phyloP scores from a whole-genome alignment of 2,113 vertebrate genomes.

The Daphoenositta chrysoptera region DNA sequence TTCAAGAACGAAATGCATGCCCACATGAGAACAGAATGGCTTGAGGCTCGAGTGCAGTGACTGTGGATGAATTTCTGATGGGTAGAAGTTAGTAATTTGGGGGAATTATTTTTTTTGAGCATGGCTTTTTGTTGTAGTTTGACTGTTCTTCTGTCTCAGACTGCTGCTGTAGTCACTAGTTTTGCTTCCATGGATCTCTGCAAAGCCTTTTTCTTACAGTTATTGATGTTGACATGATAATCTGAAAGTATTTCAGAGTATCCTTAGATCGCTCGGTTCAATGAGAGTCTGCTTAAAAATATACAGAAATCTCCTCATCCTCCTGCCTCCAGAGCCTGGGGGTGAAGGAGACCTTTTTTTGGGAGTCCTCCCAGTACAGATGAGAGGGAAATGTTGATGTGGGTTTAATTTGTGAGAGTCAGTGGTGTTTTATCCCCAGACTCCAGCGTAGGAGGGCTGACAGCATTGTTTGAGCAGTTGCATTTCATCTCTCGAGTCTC shows the following conservation, averaged over 20 bases:
- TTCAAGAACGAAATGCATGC: not conserved
- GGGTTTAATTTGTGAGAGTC: not conserved
- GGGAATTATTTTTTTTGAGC: not conserved
- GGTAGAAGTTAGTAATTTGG: not conserved
- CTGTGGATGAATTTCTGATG: not conserved
- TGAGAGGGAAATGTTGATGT: not conserved
- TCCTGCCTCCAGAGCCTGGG: not conserved
- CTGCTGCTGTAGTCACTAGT: not conserved
- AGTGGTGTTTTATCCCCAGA: not conserved
- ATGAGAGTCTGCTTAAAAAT: not conserved
- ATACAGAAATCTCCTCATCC: not conserved
- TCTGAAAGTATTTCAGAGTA: not conserved
- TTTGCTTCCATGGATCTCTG: not conserved
- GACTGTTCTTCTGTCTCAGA: not conserved
- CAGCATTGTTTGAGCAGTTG: not conserved
- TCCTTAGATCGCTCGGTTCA: not conserved
- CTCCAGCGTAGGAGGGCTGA: not conserved
- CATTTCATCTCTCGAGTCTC: not conserved
- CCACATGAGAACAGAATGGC: not conserved
- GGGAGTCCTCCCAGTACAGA: not conserved
- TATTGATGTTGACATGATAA: not conserved
- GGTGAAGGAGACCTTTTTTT: constrained; percentile 5
- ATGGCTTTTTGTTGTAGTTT: not conserved
- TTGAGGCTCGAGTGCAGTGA: not conserved
- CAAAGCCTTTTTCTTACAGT: not conserved